Base-by-base conservation (phyloP, 2,113 vertebrate species). In the Halcyon senegalensis region DNA sequence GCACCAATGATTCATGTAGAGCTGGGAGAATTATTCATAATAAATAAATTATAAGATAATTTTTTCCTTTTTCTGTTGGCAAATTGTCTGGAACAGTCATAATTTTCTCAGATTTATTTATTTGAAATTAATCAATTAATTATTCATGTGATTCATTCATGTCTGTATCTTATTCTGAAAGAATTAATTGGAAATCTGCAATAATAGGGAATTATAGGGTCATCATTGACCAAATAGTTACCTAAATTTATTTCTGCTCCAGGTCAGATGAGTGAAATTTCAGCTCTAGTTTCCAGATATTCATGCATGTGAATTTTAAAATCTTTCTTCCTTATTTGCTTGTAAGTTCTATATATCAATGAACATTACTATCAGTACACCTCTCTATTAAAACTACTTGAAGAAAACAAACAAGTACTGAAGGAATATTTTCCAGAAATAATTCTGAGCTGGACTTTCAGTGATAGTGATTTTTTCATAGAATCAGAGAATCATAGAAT, bases 91-190 rank as follows among this genome's bases (percentile, higher is more conserved):
- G 84, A 92, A 82, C 12, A 67, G 30, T 31, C 31, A 70, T 60
- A 30, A 27, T 87, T 93, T 94, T 70, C 30, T 37, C 44, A 82
- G n/a, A 86, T 90, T 90, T 88, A 89, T 90, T 84, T 90, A 69
- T 85, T 85, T 95, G 11, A 72, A 92, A 75, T 44, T 62, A 73
- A 83, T 80, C 2, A 58, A 62, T 62, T 72, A 90, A 90, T 88
- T 62, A 62, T 73, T 92, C 5, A 51, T 60, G 13, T 44, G 64
- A 78, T 67, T 84, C 20, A 68, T 82, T 89, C 27, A 70, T 37
- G 21, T 1, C 7, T 79, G 13, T 84, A 53, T 55, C 43, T 73
- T 68, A 70, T 72, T 91, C 14, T 53, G 46, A 84, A 93, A 92
- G 0, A 76, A 79, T 88, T 77, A 69, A 58, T 44, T 81, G 15